A percentile compares a stretch with the other conserved stretches of the same genome.
Evolutionary conservation across 2,888 invertebrate species (phyloP).

Genomic region (Schizotus pectinicornis): DNA sequence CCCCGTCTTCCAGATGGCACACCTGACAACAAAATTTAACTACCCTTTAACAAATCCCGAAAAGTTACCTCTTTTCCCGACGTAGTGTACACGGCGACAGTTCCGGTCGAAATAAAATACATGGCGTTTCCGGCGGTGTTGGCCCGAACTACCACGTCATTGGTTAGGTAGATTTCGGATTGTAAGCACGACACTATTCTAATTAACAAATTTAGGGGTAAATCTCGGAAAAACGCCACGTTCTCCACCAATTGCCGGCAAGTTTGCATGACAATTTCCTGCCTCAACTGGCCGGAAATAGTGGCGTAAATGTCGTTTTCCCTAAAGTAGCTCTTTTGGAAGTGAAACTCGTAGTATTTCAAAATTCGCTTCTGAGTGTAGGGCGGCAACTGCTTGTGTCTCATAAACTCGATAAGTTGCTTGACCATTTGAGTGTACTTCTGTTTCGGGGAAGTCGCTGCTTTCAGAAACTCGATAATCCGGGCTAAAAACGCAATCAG

Average conservation of each 20-base stretch:
- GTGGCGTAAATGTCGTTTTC: conserved; percentile 63
- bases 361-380: conserved; percentile 62
- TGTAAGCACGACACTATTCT: conserved; percentile 61
- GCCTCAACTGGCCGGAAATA: conserved; percentile 61
- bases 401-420: conserved; percentile 65
- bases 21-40: conserved; percentile 47
- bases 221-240: conserved; percentile 62
- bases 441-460: conserved; percentile 54
- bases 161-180: conserved; percentile 62
- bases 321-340: conserved; percentile 64
- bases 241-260: conserved; percentile 64
- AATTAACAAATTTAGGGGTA: conserved; percentile 59
- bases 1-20: conserved; percentile 65
- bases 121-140: conserved; percentile 62
- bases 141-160: conserved; percentile 63
- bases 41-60: too few species aligned
- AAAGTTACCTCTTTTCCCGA: conserved; percentile 54
- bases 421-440: conserved; percentile 63
- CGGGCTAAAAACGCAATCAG: conserved; percentile 43
- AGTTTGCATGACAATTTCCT: conserved; percentile 63
- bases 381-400: conserved; percentile 64
- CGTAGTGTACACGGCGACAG: conserved; percentile 62
- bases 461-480: conserved; percentile 55
- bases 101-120: conserved; percentile 65
- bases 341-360: conserved; percentile 65